Base-by-base conservation (phyloP, 2,113 vertebrate genomes). In the Pogona vitticeps region DNA sequence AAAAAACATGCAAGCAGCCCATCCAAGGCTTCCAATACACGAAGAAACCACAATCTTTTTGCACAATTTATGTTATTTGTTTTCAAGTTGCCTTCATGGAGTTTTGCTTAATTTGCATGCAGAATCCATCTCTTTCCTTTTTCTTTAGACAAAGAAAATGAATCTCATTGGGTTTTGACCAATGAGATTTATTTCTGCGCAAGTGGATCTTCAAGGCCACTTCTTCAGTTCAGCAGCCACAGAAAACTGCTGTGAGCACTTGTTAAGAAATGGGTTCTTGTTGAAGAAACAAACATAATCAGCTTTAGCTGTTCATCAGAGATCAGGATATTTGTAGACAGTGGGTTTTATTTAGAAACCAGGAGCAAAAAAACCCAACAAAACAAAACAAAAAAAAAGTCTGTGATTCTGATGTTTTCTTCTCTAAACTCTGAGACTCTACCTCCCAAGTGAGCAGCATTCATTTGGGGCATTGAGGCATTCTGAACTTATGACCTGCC, bases 401-500 rank as follows among this genome's bases (percentile, higher is more conserved):
- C 21, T 71, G 21, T 38, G n/a, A 76, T 58, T 56, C 46, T 73
- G 38, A 46, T 40, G 67, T 5, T 3, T 2, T 31, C 12, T 15
- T 33, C 10, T 28, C 63, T 76, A n/a, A 23, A 42, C 36, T 10
- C 65, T 72, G 68, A 59, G 68, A 40, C 18, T 72, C 63, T 31
- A 58, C 58, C 76, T 80, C 59, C 68, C 76, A 84, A 84, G 40
- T 75, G 42, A 67, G 10, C 17, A 73, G 67, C 59, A 84, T 67
- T 88, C 28, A 71, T 40, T 33, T 59, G 14, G 9, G 36, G 59
- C 77, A 76, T 21, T 21, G 26, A 56, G 52, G 42, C 71, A 67
- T 40, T 81, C 46, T 85, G 77, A 68, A 70, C 70, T 76, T 52
- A 10, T 76, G 68, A 67, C 79, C 42, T 33, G 52, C 21, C 76